Evolutionary conservation across 2,113 vertebrate species (phyloP).

Genomic region (Labeo rohita): DNA sequence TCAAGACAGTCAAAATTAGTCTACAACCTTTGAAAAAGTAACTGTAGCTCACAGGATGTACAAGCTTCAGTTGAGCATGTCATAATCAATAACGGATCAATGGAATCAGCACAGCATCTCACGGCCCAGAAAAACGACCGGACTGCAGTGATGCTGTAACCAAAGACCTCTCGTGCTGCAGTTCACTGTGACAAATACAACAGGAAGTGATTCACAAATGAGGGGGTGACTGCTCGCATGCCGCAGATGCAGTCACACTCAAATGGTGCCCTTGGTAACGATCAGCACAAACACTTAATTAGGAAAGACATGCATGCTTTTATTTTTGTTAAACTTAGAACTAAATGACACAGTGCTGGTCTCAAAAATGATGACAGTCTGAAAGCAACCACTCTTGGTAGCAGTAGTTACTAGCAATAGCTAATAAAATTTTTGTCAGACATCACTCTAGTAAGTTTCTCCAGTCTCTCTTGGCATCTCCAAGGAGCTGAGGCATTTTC

Average conservation of each 20-base stretch:
- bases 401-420: neutral
- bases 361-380: neutral
- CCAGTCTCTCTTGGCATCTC: neutral
- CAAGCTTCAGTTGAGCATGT: neutral
- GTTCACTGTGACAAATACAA: constrained; percentile 22
- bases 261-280: constrained; percentile 4
- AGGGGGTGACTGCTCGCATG: constrained; percentile 4
- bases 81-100: neutral
- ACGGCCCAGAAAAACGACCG: neutral
- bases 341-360: neutral
- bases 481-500: neutral
- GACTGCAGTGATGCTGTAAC: neutral
- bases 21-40: neutral
- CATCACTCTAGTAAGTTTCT: neutral
- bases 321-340: constrained; percentile 2
- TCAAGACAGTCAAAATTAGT: constrained; percentile 15
- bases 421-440: neutral
- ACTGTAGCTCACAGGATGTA: neutral
- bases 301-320: neutral
- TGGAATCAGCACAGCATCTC: neutral
- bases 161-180: neutral
- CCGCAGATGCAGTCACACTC: neutral
- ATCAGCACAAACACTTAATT: constrained; percentile 31
- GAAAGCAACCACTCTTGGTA: neutral
- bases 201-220: constrained; percentile 31